Evolutionary conservation across 2,113 vertebrate species (phyloP), one percentile per base, ranked within the genome.

Genomic region (Hiodon alosoides): DNA sequence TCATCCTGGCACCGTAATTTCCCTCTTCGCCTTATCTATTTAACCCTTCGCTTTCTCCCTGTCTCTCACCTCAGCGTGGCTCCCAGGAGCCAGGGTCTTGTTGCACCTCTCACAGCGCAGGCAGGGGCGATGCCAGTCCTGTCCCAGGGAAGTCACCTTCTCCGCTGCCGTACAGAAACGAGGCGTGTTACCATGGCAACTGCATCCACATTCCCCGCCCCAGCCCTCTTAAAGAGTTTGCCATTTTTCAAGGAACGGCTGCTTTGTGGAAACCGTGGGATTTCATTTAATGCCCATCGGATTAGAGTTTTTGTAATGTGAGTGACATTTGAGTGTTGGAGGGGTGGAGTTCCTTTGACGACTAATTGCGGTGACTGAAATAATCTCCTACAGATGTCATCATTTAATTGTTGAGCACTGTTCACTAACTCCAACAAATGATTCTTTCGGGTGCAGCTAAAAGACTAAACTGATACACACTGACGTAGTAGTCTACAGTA

Each of bases 91-190:
- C 84, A 99, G 92, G 0, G 97, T 99, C 91, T 99, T 98, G 78
- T 90, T 93, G 79, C 97, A 99, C 75, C 95, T 91, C 86, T 98
- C 96, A 0, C 96, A 99, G 80, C 97, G 94, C 82, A 99, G 90
- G 77, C 97, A 98, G 8, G 97, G 96, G 13, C 97, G 92, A 82
- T 98, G 96, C 97, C 97, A 99, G 90, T 98, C 96, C 79, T 98
- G 97, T 51, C 97, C 97, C 87, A 99, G 91, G 0, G 97, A 99
- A 0, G 96, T 99, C 90, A 99, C 96, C 90, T 98, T 98, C 89
- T 98, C 96, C 0, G 97, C 96, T 98, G 78, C 0, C 79, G 77
- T 0, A 46, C 53, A 83, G 77, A 81, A 78, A 77, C 71, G 79
- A 68, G 71, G 60, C 4, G 51, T 76, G 48, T 74, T 17, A 69